Percentiles rank a stretch among this genome's conserved stretches.
Evolutionary conservation across 64 coral and sea anemone genomes (phyloP).

Genomic region (Montipora efflorescens): DNA sequence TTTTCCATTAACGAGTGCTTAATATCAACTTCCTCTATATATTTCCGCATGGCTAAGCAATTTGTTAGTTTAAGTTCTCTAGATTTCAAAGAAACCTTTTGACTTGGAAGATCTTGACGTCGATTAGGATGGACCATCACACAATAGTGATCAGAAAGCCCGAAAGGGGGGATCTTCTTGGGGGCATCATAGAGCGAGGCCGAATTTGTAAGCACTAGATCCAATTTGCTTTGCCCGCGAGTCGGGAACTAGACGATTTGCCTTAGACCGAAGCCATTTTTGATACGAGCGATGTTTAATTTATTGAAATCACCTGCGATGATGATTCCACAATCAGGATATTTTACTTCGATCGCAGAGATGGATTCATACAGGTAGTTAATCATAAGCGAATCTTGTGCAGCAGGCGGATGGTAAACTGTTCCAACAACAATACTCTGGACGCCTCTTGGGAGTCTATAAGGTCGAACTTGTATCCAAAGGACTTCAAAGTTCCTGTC

Average conservation of each 20-base stretch:
- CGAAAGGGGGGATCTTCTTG: neutral
- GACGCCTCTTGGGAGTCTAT: constrained; percentile 23
- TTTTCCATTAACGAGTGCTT: neutral
- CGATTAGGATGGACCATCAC: neutral
- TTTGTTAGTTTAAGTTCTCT: constrained; percentile 27
- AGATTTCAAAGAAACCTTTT: neutral
- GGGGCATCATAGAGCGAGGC: neutral
- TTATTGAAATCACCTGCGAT: neutral
- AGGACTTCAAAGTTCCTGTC: constrained; percentile 35
- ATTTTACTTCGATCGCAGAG: constrained; percentile 65
- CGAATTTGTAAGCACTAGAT: neutral
- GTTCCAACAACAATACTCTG: constrained; percentile 38
- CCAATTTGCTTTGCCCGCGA: neutral
- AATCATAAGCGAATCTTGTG: neutral
- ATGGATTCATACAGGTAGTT: constrained; percentile 53
- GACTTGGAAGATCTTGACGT: neutral
- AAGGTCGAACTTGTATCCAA: constrained; percentile 17
- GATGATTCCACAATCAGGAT: constrained; percentile 53
- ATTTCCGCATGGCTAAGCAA: constrained; percentile 28
- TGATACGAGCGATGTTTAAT: neutral
- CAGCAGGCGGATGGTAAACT: constrained; percentile 72
- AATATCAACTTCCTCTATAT: neutral
- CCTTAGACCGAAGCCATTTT: neutral
- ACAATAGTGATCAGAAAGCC: constrained; percentile 11
- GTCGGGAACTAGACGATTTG: constrained; percentile 28